Conservation (phyloP, 2,888 invertebrate genomes). For the Agrochola macilenta region DNA sequence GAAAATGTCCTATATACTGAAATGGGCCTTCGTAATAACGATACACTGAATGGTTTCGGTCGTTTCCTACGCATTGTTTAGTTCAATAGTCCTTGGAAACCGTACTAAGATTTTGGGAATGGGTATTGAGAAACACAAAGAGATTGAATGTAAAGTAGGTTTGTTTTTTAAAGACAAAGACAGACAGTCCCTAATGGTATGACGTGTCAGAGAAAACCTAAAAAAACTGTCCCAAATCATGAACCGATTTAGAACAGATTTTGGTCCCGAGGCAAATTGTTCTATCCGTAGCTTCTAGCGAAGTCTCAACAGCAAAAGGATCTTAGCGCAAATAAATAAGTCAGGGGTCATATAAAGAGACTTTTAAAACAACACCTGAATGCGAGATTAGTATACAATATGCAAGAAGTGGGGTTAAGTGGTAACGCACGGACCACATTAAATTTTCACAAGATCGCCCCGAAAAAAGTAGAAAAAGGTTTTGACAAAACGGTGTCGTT, state of each 20-base stretch:
- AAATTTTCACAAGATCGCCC: slow-evolving; percentile 75
- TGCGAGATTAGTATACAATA: slow-evolving; percentile 72
- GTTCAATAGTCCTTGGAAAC: slow-evolving; percentile 41
- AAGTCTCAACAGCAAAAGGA: slow-evolving; percentile 52
- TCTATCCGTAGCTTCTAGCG: slow-evolving; percentile 30
- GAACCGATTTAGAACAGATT: slow-evolving; percentile 32
- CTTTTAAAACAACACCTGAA: slow-evolving; percentile 69
- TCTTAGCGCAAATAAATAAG: slow-evolving; percentile 55
- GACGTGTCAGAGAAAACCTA: slow-evolving; percentile 3
- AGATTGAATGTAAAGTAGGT: slow-evolving; percentile 29
- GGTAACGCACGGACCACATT: slow-evolving; percentile 73
- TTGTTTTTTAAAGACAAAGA: background rate
- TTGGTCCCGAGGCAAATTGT: slow-evolving; percentile 34
- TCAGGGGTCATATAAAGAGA: slow-evolving; percentile 57
- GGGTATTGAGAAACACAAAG: slow-evolving; percentile 31
- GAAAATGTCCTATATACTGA: slow-evolving; percentile 43
- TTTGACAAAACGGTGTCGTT: slow-evolving; percentile 80
- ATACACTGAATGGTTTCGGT: slow-evolving; percentile 44
- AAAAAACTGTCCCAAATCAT: slow-evolving; percentile 35
- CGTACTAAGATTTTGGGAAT: slow-evolving; percentile 36
- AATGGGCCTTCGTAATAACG: slow-evolving; percentile 47
- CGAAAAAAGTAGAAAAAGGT: slow-evolving; percentile 72
- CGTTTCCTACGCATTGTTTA: slow-evolving; percentile 38
- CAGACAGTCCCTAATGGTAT: slow-evolving; percentile 2
- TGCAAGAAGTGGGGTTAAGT: slow-evolving; percentile 73